Evolutionary conservation across 2,888 invertebrate species (phyloP).

Genomic region (Ypsolopha scabrella): DNA sequence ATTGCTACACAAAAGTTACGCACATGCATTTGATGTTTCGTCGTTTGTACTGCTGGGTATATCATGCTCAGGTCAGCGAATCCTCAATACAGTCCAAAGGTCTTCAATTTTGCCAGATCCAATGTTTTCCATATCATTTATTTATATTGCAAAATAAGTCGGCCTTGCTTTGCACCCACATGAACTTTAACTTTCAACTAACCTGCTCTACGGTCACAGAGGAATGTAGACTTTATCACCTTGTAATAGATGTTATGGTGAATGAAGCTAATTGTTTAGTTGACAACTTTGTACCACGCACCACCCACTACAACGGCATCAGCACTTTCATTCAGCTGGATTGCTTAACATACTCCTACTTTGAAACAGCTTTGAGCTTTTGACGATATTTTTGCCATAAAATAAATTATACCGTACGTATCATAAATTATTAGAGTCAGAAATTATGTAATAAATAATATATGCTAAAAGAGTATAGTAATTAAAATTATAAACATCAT

Average conservation of each 20-base stretch:
- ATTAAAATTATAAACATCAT: too few species aligned
- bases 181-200: slow-evolving; percentile 6
- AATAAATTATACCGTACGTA: too few species aligned
- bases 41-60: too few species aligned
- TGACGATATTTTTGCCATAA: too few species aligned
- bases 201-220: background rate
- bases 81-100: too few species aligned
- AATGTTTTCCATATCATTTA: background rate
- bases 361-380: slow-evolving; percentile 3
- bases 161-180: slow-evolving; percentile 54
- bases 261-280: slow-evolving; percentile 16
- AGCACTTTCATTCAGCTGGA: slow-evolving; percentile 50
- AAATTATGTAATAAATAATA: too few species aligned
- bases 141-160: slow-evolving; percentile 11
- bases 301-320: slow-evolving; percentile 34
- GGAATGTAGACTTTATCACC: slow-evolving; percentile 5
- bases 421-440: too few species aligned
- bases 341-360: slow-evolving; percentile 41
- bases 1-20: too few species aligned
- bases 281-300: slow-evolving; percentile 38
- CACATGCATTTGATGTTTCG: too few species aligned
- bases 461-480: too few species aligned
- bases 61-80: too few species aligned
- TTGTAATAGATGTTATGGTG: background rate
- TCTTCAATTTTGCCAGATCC: background rate